Evolutionary conservation across 2,888 invertebrate genomes (phyloP), one percentile per base, ranked within the genome.

Genomic region (Dolichopus griseipennis): DNA sequence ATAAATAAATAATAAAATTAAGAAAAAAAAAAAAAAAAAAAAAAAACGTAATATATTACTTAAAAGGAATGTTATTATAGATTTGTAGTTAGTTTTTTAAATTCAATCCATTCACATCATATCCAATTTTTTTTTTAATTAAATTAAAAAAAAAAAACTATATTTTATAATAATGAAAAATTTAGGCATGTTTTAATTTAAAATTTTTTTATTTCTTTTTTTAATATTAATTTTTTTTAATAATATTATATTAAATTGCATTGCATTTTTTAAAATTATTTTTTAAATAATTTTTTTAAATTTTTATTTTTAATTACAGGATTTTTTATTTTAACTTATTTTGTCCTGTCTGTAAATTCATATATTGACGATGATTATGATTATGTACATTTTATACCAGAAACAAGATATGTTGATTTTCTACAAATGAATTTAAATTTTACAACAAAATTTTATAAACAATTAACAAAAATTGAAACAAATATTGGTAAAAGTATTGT

Each of bases 401-500:
- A 15, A 18, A 52, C 52, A 52, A 52, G 52, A 52, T 18, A 18
- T 3, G 27, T 18, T 12, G 63, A 63, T 18, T 63, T 63, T 63
- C 12, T 63, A 27, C 3, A 63, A 27, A 18, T 27, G 27, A 63
- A 63, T 63, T 12, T 27, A 27, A 63, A 63, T 63, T 63, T 63
- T 63, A 20, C 69, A 3, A 4, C 43, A 4, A 61, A 71, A 61
- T 64, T 71, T 18, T 71, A 70, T 41, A 63, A 18, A 4, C 22
- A 63, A 27, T 27, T 63, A 27, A 52, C 65, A 27, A 52, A 88
- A 87, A 82, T 82, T 15, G 78, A 87, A 71, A 82, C 84, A 7
- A 77, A 82, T 7, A 78, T 78, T 12, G 82, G 85, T 4, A 84
- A 84, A 20, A 90, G 90, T 78, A 81, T 90, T 67, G 79, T 90